phyloP scores from a whole-genome alignment of 2,888 invertebrate species.

The Leistus spinibarbis region DNA sequence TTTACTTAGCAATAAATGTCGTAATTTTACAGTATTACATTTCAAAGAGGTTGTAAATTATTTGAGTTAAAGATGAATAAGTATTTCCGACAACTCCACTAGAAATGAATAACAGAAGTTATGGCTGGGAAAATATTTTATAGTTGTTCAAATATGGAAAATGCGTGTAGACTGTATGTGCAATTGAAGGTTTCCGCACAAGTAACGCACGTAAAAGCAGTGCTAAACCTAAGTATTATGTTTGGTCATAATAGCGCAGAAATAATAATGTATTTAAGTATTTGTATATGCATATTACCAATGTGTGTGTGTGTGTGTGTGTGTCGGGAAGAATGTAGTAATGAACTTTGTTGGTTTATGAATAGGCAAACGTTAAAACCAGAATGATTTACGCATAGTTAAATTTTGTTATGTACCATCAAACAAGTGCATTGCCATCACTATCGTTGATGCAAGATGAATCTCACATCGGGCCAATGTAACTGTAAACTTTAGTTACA shows the following conservation, averaged over 20 bases:
- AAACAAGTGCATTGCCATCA: background rate
- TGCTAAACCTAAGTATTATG: background rate
- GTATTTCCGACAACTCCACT: background rate
- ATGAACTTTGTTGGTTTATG: slow-evolving; percentile 28
- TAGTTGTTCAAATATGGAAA: background rate
- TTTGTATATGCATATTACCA: no score
- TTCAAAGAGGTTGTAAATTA: background rate
- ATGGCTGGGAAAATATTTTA: background rate
- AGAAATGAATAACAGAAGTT: background rate
- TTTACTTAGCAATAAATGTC: background rate
- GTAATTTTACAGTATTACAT: background rate
- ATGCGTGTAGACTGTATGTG: background rate
- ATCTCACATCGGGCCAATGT: slow-evolving; percentile 23
- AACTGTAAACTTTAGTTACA: slow-evolving; percentile 41
- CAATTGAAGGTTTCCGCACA: background rate
- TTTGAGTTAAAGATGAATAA: background rate
- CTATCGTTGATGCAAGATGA: background rate
- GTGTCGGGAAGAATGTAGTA: background rate
- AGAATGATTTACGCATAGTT: slow-evolving; percentile 31
- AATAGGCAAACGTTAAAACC: slow-evolving; percentile 28
- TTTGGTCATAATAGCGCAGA: background rate
- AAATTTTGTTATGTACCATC: slow-evolving; percentile 26
- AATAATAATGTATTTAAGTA: background rate
- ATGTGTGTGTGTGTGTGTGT: background rate
- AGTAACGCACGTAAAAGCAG: background rate